Evolutionary conservation across 2,888 invertebrate genomes (phyloP).

Genomic region (Conops quadrifasciatus): DNA sequence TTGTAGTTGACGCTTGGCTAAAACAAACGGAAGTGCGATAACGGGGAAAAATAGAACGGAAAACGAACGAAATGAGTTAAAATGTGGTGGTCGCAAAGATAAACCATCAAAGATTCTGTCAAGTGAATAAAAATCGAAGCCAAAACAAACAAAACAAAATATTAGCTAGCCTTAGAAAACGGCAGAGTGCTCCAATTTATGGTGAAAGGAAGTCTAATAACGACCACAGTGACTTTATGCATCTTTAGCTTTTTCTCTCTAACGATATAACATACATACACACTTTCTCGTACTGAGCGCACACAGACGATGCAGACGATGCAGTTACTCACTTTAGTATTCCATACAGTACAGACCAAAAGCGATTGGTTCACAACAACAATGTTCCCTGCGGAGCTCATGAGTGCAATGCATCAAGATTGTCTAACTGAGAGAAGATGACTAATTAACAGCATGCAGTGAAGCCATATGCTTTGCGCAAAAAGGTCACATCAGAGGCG

Average conservation of each 20-base stretch:
- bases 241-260: not conserved
- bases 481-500: too few species aligned
- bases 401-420: too few species aligned
- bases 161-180: not conserved
- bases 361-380: too few species aligned
- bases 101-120: not conserved
- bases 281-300: too few species aligned
- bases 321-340: too few species aligned
- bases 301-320: too few species aligned
- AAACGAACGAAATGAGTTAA: constrained; percentile 10
- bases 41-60: constrained; percentile 49
- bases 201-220: constrained; percentile 27
- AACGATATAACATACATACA: too few species aligned
- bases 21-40: constrained; percentile 29
- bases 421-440: too few species aligned
- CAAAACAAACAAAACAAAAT: constrained; percentile 36
- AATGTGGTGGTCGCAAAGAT: constrained; percentile 18
- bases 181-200: constrained; percentile 14
- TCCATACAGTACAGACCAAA: too few species aligned
- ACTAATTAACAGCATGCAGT: too few species aligned
- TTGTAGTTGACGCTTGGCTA: constrained; percentile 78
- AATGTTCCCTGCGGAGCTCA: too few species aligned
- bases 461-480: too few species aligned
- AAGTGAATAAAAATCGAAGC: constrained; percentile 35
- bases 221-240: not conserved